These are phyloP conservation scores for Takifugu flavidus DNA, from an alignment of 2,113 vertebrate species.

Conservation along the genomic window DNA sequence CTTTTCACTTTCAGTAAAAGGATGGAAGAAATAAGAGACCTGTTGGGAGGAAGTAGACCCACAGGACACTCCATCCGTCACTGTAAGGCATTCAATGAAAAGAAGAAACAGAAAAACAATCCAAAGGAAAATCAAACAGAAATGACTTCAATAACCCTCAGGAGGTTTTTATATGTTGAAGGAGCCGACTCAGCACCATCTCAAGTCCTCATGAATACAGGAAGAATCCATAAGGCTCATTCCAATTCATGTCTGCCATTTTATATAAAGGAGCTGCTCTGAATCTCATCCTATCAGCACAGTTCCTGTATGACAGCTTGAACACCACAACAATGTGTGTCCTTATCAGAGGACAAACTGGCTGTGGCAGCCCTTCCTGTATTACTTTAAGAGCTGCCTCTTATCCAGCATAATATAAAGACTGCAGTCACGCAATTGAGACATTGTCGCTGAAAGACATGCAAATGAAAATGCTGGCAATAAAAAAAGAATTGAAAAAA, in stretches of 20 bases:
- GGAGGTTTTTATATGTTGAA: slow-evolving; percentile 36
- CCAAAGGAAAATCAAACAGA: slow-evolving; percentile 40
- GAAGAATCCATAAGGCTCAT: slow-evolving; percentile 55
- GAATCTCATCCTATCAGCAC: slow-evolving; percentile 48
- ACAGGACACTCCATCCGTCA: slow-evolving; percentile 36
- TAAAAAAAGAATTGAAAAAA: too few species aligned
- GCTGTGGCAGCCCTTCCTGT: neutral
- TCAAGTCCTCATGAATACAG: slow-evolving; percentile 8
- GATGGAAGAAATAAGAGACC: slow-evolving; percentile 19
- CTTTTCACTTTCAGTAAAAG: slow-evolving; percentile 7
- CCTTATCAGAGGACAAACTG: slow-evolving; percentile 53
- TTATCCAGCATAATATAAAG: neutral
- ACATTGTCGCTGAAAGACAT: too few species aligned
- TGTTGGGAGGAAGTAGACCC: slow-evolving; percentile 23
- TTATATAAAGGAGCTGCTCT: slow-evolving; percentile 37
- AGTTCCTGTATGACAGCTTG: slow-evolving; percentile 33
- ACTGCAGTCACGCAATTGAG: neutral
- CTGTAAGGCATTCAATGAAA: slow-evolving; percentile 28
- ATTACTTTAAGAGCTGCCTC: neutral
- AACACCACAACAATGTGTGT: slow-evolving; percentile 48
- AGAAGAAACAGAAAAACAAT: slow-evolving; percentile 43
- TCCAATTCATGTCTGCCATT: slow-evolving; percentile 44
- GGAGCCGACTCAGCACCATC: slow-evolving; percentile 36
- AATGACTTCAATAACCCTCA: slow-evolving; percentile 43
- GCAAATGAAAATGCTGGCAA: too few species aligned